Evolutionary conservation across 2,888 invertebrate genomes (phyloP), one percentile per base, ranked within the genome.

Genomic region (Meliscaeva auricollis): DNA sequence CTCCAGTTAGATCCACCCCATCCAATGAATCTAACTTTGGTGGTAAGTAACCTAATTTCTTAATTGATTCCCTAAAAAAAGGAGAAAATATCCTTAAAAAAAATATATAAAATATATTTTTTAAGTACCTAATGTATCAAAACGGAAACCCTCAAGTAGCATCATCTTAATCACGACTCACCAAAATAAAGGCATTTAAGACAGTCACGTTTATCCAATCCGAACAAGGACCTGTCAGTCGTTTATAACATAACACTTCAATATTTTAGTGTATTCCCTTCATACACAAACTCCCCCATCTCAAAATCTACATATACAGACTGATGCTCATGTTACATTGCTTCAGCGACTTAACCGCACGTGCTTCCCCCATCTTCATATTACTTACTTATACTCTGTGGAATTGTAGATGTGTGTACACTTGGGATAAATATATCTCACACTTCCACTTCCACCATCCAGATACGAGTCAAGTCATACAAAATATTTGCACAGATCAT

Each of bases 1-100:
- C 0, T 90, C 90, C 15, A 89, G 89, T 74, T 3, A 26, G 41
- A 60, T 56, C 81, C n/a, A 58, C 62, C 56, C 22, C 77, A 73
- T 41, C 73, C 46, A 87, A 62, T 72, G 81, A 81, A 62, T 35
- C 76, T 62, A 81, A 78, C 87, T 82, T 87, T 62, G 87, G 74
- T 68, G 87, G 88, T 88, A 88, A 88, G 87, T 87, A 76, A 52
- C 26, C 44, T 80, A 72, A 82, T 85, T 68, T 68, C 58, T 54
- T 64, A 52, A 66, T 35, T 62, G 41, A 30, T 17, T 35, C 20
- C 7, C n/a, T n/a, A n/a, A n/a, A 30, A 7, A 26, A 22, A 41
- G 30, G 35, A 9, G 9, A 11, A 54, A 30, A 80, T 48, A 54
- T 72, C 64, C 62, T 66, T 46, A 26, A 62, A 32, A 46, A 15